Evolutionary conservation across 2,113 vertebrate species (phyloP).

Genomic region (Channa argus): DNA sequence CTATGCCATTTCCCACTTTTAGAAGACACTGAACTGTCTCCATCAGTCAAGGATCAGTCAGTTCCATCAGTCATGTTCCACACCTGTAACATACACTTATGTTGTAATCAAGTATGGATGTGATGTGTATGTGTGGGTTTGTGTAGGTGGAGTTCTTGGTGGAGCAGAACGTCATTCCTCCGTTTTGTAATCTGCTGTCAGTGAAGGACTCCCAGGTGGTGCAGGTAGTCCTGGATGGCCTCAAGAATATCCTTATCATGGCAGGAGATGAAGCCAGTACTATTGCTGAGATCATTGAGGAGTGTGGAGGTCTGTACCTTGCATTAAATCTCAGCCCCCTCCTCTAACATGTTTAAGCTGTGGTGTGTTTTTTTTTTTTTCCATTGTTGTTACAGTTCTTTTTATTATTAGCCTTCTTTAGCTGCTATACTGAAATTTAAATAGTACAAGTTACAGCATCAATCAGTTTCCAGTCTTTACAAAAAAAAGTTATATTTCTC

Average conservation of each 20-base stretch:
- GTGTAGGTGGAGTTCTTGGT: constrained; percentile 97
- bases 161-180: constrained; percentile 96
- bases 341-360: neutral
- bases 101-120: constrained; percentile 74
- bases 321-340: neutral
- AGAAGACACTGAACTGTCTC: too few species aligned
- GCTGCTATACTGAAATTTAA: too few species aligned
- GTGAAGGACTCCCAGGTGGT: constrained; percentile 99
- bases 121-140: constrained; percentile 70
- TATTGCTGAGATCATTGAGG: constrained; percentile 98
- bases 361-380: neutral
- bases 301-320: constrained; percentile 90
- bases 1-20: too few species aligned
- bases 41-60: too few species aligned
- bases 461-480: too few species aligned
- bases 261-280: constrained; percentile 97
- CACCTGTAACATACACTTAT: constrained; percentile 52
- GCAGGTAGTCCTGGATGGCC: constrained; percentile 97
- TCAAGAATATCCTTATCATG: constrained; percentile 99
- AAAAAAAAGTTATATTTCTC: neutral
- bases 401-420: neutral
- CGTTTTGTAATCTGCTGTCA: constrained; percentile 95
- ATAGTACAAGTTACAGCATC: too few species aligned
- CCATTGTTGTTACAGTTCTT: neutral
- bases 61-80: too few species aligned